phyloP scores from a whole-genome alignment of 2,888 invertebrate genomes.

The Metalampra italica region DNA sequence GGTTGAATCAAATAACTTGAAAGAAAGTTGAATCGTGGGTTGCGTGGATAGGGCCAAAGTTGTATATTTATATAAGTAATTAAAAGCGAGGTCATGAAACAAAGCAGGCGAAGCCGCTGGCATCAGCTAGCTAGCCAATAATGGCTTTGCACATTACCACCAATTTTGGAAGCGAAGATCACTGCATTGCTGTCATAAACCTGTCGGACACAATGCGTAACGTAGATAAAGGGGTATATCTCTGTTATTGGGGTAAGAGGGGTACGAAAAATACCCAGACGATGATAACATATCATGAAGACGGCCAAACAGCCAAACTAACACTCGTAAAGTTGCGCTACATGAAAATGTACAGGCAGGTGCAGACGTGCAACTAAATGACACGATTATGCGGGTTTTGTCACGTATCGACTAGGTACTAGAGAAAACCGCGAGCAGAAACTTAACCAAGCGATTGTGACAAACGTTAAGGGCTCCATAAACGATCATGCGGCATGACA shows the following conservation, averaged over 20 bases:
- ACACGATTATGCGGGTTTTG: no score
- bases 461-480: no score
- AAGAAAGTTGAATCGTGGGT: no score
- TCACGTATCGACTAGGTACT: no score
- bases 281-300: constrained; percentile 62
- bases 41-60: no score
- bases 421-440: no score
- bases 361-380: constrained; percentile 31
- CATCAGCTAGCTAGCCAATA: background rate
- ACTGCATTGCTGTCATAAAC: constrained; percentile 3
- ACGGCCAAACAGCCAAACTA: constrained; percentile 52
- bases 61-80: no score
- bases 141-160: background rate
- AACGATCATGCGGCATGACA: no score
- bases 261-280: constrained; percentile 35
- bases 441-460: no score
- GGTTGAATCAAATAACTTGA: no score
- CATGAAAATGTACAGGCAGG: constrained; percentile 38
- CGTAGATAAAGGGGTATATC: constrained; percentile 37
- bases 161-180: background rate
- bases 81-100: no score
- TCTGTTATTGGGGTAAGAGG: constrained; percentile 27
- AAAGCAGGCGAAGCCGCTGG: no score
- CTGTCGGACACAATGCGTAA: background rate
- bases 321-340: constrained; percentile 61